Evolutionary conservation across 37 sponge, comb jelly and placozoan genomes (phyloP), one percentile per base, ranked within the genome.

Genomic region (Hormiphora californensis): DNA sequence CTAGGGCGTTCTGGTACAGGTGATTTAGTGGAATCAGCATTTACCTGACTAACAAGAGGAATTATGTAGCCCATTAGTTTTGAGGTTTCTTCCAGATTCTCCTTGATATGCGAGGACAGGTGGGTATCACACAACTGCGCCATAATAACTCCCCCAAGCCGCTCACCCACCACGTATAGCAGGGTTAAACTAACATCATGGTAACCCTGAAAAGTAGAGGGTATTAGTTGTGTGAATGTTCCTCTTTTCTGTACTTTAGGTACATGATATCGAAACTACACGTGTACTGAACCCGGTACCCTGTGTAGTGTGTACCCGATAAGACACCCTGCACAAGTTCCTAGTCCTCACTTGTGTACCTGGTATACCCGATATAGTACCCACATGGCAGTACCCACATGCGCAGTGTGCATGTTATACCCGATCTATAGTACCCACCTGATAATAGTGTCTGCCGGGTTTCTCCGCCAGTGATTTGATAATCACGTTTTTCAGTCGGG

Each of bases 111-210:
- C 30, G 81, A 73, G 25, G 43, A 23, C 28, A 73, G 81, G 46
- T 73, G 81, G 5, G 81, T 9, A 28, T 46, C 23, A 73, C 81
- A 73, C 44, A 73, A 40, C 15, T 17, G 21, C 3, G 81, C 40
- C 81, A 73, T 73, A 19, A 73, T 8, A 7, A 22, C 12, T 25
- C 46, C 46, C 25, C 46, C 81, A 15, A 33, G 44, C 44, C 46
- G 81, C 46, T 73, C 81, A 11, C 81, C 81, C 81, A 73, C 46
- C 44, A 73, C 81, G 44, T 73, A 73, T 25, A 73, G 25, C 81
- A 73, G 40, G 28, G 81, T 73, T 46, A 73, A 19, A 40, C 81
- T 73, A 7, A 73, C 81, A 46, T 73, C 81, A 36, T 73, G 81
- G 44, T 73, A 73, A 19, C 81, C 81, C 81, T 73, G 81, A 17